These are phyloP conservation scores for Xenops minutus DNA, from an alignment of 2,797 vertebrate species.

Conservation along the genomic window DNA sequence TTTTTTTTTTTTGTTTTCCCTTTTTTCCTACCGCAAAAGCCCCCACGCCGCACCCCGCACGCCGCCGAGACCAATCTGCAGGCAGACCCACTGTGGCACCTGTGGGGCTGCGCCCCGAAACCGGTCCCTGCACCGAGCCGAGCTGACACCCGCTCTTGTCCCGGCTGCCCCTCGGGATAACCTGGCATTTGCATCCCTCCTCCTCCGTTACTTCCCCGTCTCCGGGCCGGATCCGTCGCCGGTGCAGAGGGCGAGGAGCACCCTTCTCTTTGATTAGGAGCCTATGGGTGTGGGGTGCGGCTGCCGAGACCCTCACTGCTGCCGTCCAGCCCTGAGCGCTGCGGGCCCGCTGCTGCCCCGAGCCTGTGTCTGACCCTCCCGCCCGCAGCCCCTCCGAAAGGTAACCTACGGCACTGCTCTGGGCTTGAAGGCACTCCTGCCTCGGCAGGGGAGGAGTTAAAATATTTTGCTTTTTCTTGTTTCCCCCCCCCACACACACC, in stretches of 20 bases:
- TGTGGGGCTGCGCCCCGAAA: background rate
- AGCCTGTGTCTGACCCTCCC: background rate
- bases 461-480: background rate
- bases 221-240: background rate
- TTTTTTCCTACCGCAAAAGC: background rate
- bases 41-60: background rate
- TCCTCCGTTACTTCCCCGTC: background rate
- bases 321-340: background rate
- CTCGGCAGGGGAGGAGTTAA: background rate
- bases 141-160: background rate
- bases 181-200: background rate
- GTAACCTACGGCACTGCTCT: background rate
- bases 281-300: background rate
- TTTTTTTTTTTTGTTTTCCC: background rate
- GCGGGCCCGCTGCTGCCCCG: background rate
- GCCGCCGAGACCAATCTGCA: fast-evolving
- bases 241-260: background rate
- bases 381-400: background rate
- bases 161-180: background rate
- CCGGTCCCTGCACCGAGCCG: no score
- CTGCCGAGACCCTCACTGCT: background rate
- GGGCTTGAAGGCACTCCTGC: background rate
- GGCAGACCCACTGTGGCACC: background rate
- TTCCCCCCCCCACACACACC: no score
- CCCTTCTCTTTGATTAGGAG: background rate